Percentiles rank a stretch among this genome's conserved stretches.
These are phyloP conservation scores for Sebastes kiyomatsui DNA, from an alignment of 2,797 vertebrate genomes.

Conservation along the genomic window DNA sequence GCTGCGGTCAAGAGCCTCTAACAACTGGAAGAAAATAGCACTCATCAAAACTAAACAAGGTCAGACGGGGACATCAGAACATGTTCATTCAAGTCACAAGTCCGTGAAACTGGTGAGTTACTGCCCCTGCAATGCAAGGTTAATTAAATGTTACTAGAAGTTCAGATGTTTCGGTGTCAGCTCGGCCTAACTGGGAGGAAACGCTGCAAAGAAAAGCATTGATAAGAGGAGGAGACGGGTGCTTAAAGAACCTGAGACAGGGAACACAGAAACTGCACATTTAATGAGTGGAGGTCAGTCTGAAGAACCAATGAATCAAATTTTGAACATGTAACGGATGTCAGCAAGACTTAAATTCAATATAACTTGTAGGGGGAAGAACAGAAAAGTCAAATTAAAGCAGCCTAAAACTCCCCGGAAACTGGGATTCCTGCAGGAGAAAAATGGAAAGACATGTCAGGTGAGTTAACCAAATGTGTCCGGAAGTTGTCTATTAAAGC, in stretches of 20 bases:
- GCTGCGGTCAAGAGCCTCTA: slow-evolving; percentile 7
- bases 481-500: slow-evolving; percentile 16
- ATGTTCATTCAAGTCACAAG: slow-evolving; percentile 32
- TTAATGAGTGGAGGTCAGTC: slow-evolving; percentile 48
- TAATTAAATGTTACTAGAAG: slow-evolving; percentile 46
- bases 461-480: slow-evolving; percentile 26
- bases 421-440: slow-evolving; percentile 46
- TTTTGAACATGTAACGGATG: slow-evolving; percentile 33
- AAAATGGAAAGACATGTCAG: slow-evolving; percentile 47
- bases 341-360: slow-evolving; percentile 41
- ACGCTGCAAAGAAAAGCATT: slow-evolving; percentile 53
- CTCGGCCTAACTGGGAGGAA: slow-evolving; percentile 34
- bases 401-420: slow-evolving; percentile 5
- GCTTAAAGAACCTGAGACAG: slow-evolving; percentile 53
- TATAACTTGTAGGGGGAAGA: slow-evolving; percentile 27
- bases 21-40: slow-evolving; percentile 45
- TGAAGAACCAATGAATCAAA: slow-evolving; percentile 26
- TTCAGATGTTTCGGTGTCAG: slow-evolving; percentile 20
- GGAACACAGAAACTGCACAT: slow-evolving; percentile 46
- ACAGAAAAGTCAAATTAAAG: slow-evolving; percentile 50
- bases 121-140: slow-evolving; percentile 68
- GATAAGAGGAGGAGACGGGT: slow-evolving; percentile 16
- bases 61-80: slow-evolving; percentile 35
- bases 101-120: slow-evolving; percentile 26
- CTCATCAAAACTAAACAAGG: slow-evolving; percentile 39